Conservation (phyloP, 2,113 vertebrate genomes). For the Cavia aperea region DNA sequence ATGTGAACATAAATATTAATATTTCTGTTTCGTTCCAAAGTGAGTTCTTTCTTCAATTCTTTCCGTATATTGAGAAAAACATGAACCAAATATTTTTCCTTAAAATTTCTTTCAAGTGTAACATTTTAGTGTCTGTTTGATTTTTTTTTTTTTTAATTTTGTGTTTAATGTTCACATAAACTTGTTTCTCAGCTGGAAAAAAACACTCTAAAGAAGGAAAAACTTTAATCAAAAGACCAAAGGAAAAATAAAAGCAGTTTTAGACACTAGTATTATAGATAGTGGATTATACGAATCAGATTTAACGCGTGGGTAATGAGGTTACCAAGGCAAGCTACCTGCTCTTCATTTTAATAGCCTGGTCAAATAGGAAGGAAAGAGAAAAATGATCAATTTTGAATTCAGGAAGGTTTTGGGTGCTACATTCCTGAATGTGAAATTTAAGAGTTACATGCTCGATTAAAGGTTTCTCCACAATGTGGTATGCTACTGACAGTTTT, state of each 20-base stretch:
- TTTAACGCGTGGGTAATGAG: not conserved
- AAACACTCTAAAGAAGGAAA: not conserved
- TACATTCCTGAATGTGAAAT: not conserved
- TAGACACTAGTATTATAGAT: not conserved
- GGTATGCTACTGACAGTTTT: not conserved
- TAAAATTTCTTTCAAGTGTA: not conserved
- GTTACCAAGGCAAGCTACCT: not conserved
- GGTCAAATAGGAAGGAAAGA: not conserved
- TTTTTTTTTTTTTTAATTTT: not conserved
- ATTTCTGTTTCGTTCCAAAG: not conserved
- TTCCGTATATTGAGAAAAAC: not conserved
- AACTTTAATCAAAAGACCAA: not conserved
- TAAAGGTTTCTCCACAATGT: not conserved
- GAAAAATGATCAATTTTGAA: not conserved
- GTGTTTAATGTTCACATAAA: not conserved
- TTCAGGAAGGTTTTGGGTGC: not conserved
- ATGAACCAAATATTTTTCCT: not conserved
- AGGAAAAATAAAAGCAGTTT: not conserved
- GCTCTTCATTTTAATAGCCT: not conserved
- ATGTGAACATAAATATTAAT: not conserved
- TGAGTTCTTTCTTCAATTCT: not conserved
- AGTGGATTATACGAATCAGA: not conserved
- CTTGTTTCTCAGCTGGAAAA: not conserved
- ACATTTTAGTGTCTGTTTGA: not conserved
- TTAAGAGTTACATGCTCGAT: not conserved